Evolutionary conservation across 2,797 vertebrate genomes (phyloP).

Genomic region (Pogoniulus pusillus): DNA sequence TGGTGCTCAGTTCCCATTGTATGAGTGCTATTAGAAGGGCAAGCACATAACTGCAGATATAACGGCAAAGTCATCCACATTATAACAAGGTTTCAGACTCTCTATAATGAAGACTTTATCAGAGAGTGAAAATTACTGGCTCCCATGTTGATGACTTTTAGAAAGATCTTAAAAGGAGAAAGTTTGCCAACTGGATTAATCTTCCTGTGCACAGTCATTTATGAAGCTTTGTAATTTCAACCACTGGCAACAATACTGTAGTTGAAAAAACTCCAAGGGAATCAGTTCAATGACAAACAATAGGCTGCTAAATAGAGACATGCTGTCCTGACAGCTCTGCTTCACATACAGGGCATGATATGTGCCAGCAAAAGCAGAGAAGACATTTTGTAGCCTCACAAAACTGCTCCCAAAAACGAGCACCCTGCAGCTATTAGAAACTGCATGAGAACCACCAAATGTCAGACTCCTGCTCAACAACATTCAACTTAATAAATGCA

Average conservation of each 20-base stretch:
- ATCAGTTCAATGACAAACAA: constrained; percentile 61
- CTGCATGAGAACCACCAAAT: constrained; percentile 42
- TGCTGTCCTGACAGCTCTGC: constrained; percentile 44
- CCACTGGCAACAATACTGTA: constrained; percentile 30
- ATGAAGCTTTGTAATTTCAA: constrained; percentile 50
- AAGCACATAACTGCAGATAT: constrained; percentile 50
- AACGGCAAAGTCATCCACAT: constrained; percentile 19
- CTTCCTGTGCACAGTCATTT: constrained; percentile 39
- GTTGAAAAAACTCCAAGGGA: constrained; percentile 62
- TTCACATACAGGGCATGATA: constrained; percentile 19
- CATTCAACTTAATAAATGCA: constrained; percentile 22
- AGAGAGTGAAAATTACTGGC: constrained; percentile 50
- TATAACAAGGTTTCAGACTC: constrained; percentile 26
- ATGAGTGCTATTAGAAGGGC: constrained; percentile 29
- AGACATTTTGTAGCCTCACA: constrained; percentile 32
- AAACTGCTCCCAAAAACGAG: constrained; percentile 55
- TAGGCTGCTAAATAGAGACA: constrained; percentile 60
- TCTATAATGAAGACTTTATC: constrained; percentile 39
- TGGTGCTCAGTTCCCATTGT: constrained; percentile 1
- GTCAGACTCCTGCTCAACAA: constrained; percentile 29
- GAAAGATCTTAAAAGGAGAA: constrained; percentile 28
- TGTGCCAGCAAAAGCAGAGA: constrained; percentile 49
- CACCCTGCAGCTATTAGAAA: constrained; percentile 61
- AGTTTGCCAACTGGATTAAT: constrained; percentile 63
- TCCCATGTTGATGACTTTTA: constrained; percentile 19